Base-by-base conservation (phyloP, 2,113 vertebrate genomes). In the Labeo catla region DNA sequence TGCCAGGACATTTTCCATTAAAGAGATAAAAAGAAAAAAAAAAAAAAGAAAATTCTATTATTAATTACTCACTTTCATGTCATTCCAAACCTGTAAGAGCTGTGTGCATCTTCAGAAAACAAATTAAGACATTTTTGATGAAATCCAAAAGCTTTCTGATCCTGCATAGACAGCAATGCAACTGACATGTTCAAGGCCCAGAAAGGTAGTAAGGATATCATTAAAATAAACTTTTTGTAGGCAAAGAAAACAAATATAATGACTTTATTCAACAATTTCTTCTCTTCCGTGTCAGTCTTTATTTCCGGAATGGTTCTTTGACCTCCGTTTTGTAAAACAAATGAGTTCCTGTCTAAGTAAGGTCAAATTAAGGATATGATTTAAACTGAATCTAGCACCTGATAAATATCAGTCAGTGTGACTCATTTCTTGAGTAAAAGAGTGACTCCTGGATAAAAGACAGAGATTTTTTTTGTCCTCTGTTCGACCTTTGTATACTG, bases 381-480 rank as follows among this genome's bases (percentile, higher is more conserved):
- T 10, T 68, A 52, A 81, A 36, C 28, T 0, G 11, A 83, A 57
- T 83, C 81, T 28, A 73, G 9, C 28, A 73, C 11, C 81, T 73
- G 50, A 73, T 83, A 73, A 73, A 68, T 68, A 91, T 89, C 89
- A 89, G 89, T 91, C 88, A 86, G 87, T 84, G 88, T 79, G 79
- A 91, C 89, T 93, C 91, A 92, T 88, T 57, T 81, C 49, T 90
- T 88, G 81, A 91, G 90, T 88, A 90, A 89, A 89, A 72, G 36
- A 72, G 84, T 8, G 63, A 89, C 5, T 8, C 77, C 65, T 81
- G 59, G 84, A 70, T 73, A 82, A 77, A 66, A 57, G 4, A 86
- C 84, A 74, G 45, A 34, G 16, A 23, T 36, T 16, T 23, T 23
- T 16, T 23, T 61, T 47, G 59, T 47, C 78, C 59, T 65, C 57